phyloP scores from a whole-genome alignment of 2,113 vertebrate genomes.

The Illadopsis cleaveri region DNA sequence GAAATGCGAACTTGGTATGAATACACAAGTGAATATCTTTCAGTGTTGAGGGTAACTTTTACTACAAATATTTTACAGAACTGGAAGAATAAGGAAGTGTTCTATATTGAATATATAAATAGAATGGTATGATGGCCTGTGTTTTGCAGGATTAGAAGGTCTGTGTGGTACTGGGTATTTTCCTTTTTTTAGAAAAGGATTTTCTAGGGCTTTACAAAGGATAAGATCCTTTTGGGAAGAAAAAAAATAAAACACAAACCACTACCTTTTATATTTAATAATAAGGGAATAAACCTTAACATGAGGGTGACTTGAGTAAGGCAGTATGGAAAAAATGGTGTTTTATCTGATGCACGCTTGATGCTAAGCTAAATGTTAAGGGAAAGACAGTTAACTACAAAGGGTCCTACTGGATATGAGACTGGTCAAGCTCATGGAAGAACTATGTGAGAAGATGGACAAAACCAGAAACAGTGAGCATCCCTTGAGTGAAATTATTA shows the following conservation, averaged over 20 bases:
- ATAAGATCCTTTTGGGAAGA: neutral
- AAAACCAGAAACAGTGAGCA: neutral
- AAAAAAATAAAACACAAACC: too few relatives aligned
- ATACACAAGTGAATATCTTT: neutral
- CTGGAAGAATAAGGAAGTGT: neutral
- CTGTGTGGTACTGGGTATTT: neutral
- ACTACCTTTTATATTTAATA: neutral
- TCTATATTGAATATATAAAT: neutral
- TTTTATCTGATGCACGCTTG: neutral
- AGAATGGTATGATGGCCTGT: neutral
- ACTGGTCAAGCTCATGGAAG: neutral
- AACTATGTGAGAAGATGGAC: neutral
- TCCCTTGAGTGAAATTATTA: neutral
- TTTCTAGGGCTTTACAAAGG: neutral
- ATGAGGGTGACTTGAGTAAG: neutral
- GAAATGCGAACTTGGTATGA: neutral
- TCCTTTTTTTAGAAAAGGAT: neutral
- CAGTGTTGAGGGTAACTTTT: neutral
- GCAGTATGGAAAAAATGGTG: neutral
- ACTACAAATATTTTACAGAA: neutral
- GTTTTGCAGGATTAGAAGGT: neutral
- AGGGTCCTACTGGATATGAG: neutral
- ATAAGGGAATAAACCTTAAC: neutral
- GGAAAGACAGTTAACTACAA: neutral
- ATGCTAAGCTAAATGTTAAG: neutral